These are phyloP conservation scores for Myotis brandtii DNA, from an alignment of 2,113 vertebrate species.

Conservation along the genomic window DNA sequence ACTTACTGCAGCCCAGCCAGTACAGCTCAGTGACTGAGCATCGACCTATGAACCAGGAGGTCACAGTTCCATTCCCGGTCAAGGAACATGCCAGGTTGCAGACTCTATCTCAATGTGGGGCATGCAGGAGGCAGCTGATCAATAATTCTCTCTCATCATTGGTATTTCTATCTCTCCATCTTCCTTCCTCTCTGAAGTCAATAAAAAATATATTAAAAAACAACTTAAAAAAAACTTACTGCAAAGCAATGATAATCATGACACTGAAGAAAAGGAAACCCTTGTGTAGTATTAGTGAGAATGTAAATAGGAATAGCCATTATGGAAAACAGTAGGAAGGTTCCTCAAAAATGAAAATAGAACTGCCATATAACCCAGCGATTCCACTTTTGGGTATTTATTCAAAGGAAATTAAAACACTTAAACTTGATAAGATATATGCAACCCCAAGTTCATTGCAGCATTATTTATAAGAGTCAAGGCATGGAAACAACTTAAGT, in stretches of 20 bases:
- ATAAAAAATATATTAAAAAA: no score
- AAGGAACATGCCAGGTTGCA: no score
- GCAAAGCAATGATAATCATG: not conserved
- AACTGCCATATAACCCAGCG: not conserved
- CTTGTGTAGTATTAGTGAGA: not conserved
- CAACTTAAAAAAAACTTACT: not conserved
- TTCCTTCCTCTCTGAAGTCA: no score
- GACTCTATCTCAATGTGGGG: no score
- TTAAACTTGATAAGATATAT: not conserved
- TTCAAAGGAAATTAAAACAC: not conserved
- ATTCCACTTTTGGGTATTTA: not conserved
- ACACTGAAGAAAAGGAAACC: not conserved
- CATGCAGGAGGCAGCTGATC: no score
- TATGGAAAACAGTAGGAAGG: not conserved
- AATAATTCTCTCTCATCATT: no score
- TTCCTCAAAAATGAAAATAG: not conserved
- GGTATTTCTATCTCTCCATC: no score
- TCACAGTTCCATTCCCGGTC: no score
- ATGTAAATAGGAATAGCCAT: not conserved
- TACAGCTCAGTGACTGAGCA: no score
- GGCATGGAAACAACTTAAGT: not conserved
- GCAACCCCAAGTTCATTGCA: not conserved
- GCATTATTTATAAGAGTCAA: not conserved
- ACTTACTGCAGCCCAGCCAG: not conserved
- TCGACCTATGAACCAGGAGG: no score